Base-by-base conservation (phyloP, 2,888 invertebrate genomes). In the Lasioglossum marginatum region DNA sequence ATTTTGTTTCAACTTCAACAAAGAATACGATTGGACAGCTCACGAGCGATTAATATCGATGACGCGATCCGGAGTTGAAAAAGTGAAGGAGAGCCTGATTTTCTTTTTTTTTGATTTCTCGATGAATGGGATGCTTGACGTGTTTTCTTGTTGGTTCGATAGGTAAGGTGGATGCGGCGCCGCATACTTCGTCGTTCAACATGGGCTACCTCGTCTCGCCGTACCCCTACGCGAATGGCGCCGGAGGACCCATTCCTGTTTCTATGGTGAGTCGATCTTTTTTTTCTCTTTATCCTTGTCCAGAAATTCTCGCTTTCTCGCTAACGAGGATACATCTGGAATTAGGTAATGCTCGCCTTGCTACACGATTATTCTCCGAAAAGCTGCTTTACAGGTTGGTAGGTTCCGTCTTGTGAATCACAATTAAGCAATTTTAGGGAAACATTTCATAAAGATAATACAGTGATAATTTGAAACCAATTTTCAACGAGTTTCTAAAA, bases 151-250 rank as follows among this genome's bases (percentile, higher is more conserved):
- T 87, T 93, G 90, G 85, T 92, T 91, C 91, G 96, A 60, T 96
- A 97, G 97, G 97, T 96, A 97, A 97, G 96, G 97, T 97, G 96
- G 98, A 97, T 94, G 97, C 97, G 87, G 97, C 97, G 94, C 97
- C 97, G 88, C 97, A 97, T 95, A 97, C 97, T 92, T 97, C 97
- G 90, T 96, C 96, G 91, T 98, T 98, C 96, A 98, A 98, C 96
- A 98, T 98, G 98, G 98, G 98, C 94, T 98, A 98, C 96, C 97
- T 98, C 95, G 97, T 98, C 95, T 97, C 98, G 90, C 98, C 98
- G 85, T 98, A 98, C 96, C 97, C 98, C 91, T 98, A 98, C 96
- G 97, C 98, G 95, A 98, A 98, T 95, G 98, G 98, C 94, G 97
- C 97, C 92, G 97, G 97, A 93, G 97, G 97, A 95, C 97, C 97